Percentiles rank a stretch among this genome's conserved stretches.
Conservation (phyloP, 2,113 vertebrate genomes). For the Charina bottae region DNA sequence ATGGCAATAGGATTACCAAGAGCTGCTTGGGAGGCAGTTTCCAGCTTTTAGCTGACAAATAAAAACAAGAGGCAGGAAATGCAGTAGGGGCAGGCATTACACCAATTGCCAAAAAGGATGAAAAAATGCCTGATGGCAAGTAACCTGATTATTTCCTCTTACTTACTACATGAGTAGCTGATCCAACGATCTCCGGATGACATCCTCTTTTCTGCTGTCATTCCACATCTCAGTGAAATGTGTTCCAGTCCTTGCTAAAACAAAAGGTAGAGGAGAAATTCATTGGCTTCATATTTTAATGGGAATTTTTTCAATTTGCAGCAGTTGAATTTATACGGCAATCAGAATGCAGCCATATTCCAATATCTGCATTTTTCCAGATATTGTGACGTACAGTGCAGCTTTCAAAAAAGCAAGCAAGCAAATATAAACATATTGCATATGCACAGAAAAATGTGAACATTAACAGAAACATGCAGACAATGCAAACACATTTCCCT, state of each 20-base stretch:
- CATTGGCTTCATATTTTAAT: not conserved
- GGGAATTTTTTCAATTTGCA: not conserved
- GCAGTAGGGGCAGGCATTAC: not conserved
- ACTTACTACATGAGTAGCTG: not conserved
- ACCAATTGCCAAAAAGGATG: not conserved
- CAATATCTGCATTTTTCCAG: not conserved
- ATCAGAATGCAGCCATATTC: not conserved
- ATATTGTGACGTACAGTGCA: not conserved
- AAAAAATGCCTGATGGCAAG: not conserved
- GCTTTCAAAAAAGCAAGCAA: not conserved
- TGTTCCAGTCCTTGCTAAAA: not conserved
- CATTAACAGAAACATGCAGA: not conserved
- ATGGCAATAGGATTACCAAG: slow-evolving; percentile 14
- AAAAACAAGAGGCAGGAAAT: not conserved
- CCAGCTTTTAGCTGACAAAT: not conserved
- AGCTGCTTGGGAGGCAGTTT: not conserved
- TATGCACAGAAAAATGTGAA: not conserved
- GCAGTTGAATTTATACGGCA: not conserved
- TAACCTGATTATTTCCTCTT: not conserved
- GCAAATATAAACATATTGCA: not conserved
- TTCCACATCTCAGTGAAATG: not conserved
- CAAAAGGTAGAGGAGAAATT: not conserved
- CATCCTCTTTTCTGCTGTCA: not conserved
- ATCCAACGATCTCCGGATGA: not conserved
- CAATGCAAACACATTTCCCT: not conserved